Base-by-base conservation (phyloP, 1,140 invertebrate species). In the Aphelenchoides fujianensis region DNA sequence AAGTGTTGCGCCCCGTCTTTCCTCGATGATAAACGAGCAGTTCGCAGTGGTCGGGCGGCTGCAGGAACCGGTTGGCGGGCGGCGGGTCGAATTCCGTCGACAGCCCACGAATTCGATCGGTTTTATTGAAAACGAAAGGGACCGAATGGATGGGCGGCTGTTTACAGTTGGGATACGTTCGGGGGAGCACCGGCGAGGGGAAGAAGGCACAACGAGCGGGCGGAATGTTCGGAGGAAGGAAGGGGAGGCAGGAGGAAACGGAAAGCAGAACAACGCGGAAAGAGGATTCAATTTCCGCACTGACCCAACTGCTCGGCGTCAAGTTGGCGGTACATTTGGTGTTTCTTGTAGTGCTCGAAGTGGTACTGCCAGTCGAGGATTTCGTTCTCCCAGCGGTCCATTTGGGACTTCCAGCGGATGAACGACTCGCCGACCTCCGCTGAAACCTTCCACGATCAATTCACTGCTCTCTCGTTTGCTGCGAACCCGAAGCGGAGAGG, bases 401-500 rank as follows among this genome's bases (percentile, higher is more conserved):
- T 87, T 71, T 86, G 82, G 55, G 84, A 69, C 73, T 87, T 86
- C 87, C 87, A 87, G 28, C 85, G 79, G 57, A 82, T 80, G 64
- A 86, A 86, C 16, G 82, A 79, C 41, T 86, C 85, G 0, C 78
- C 78, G 7, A 87, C 83, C 55, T 87, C 84, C 19, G 83, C 87
- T 87, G 75, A 74, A 68, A n/a, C 30, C 32, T 48, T 7, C 9
- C 9, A 36, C 37, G 67, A 37, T 27, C 31, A 71, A 30, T 48
- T 16, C n/a, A n/a, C n/a, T n/a, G n/a, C n/a, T n/a, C n/a, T n/a
- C n/a, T n/a, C n/a, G n/a, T n/a, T n/a, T n/a, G n/a, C 16, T 31
- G 52, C 37, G 79, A 80, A 88, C 88, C 83, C 61, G 86, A 85
- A 7, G 89, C 89, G 76, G 90, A 87, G 73, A 92, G 89, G 34